Evolutionary conservation across 2,888 invertebrate species (phyloP), one percentile per base, ranked within the genome.

Genomic region (Tipula confusa): DNA sequence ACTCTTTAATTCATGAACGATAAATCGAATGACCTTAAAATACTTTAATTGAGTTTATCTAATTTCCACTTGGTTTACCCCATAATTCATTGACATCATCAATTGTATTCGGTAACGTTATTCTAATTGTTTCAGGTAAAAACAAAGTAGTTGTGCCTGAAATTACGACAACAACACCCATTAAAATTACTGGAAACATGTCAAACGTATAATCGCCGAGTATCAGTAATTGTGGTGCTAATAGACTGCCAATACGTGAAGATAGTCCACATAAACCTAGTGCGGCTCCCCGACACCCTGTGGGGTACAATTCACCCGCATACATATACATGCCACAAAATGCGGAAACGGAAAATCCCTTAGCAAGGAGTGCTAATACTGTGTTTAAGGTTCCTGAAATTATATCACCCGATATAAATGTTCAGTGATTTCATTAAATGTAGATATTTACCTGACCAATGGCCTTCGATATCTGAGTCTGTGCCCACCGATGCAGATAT

Each of bases 201-300:
- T 18, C 18, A 79, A 79, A 79, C 18, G 79, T 79, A 18, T 79
- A 79, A 28, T 79, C 79, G 4, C 79, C 28, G 9, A 87, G 84
- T 43, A 87, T 85, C 85, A 89, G 85, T 38, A 88, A 85, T 85
- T 90, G 89, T 7, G 90, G 90, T 28, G 90, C 90, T 28, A 90
- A 86, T 43, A 91, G 87, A 83, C 89, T 90, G 1, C 91, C 91
- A 13, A 91, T 87, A 84, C 91, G 87, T 4, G 90, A 89, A 85
- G 90, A 89, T 86, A 90, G 89, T 0, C 90, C 88, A 86, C 91
- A 91, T 11, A 90, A 86, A 29, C 91, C 91, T 38, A 90, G 86
- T 80, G 88, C 89, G 36, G 88, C 86, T 11, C 88, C 89, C 38
- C 90, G 87, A 80, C 88, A 86, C 83, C 88, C 87, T 1, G 90